phyloP scores from a whole-genome alignment of 30 jellyfish, hydroid and myxozoan species.

The Aurelia coerulea region DNA sequence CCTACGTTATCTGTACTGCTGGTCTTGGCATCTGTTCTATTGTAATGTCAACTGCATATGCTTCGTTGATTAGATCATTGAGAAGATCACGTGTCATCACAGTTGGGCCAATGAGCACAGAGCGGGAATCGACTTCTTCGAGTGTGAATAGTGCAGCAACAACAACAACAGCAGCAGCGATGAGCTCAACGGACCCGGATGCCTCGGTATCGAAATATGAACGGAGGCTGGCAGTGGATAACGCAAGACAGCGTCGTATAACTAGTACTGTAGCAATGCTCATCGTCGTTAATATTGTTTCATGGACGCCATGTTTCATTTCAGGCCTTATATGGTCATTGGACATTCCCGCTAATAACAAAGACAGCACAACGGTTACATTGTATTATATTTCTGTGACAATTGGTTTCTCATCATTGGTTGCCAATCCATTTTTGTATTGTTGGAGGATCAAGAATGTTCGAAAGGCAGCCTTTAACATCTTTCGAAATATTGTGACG shows the following conservation, averaged over 20 bases:
- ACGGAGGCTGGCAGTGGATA: conserved; percentile 7
- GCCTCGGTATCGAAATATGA: not conserved
- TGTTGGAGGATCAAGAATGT: conserved; percentile 52
- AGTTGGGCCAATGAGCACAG: not conserved
- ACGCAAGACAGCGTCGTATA: conserved; percentile 43
- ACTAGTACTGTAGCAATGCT: conserved; percentile 46
- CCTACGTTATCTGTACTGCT: conserved; percentile 14
- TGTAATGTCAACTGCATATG: conserved; percentile 34
- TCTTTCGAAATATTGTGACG: not conserved
- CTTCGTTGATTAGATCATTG: conserved; percentile 25
- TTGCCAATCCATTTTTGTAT: conserved; percentile 55
- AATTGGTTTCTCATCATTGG: conserved; percentile 44
- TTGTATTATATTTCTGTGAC: conserved; percentile 39
- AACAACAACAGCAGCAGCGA: not conserved
- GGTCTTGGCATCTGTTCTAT: conserved; percentile 20
- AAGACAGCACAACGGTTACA: conserved; percentile 11
- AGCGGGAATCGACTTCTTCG: not conserved
- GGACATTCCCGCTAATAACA: conserved; percentile 22
- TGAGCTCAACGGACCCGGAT: not conserved
- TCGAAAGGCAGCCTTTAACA: conserved; percentile 52
- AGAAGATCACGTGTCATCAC: not conserved
- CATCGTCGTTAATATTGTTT: conserved; percentile 3
- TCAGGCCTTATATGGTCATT: conserved; percentile 54
- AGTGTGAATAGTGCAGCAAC: not conserved
- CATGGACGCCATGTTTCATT: conserved; percentile 60